Evolutionary conservation across 2,113 vertebrate genomes (phyloP).

Genomic region (Bubo bubo): DNA sequence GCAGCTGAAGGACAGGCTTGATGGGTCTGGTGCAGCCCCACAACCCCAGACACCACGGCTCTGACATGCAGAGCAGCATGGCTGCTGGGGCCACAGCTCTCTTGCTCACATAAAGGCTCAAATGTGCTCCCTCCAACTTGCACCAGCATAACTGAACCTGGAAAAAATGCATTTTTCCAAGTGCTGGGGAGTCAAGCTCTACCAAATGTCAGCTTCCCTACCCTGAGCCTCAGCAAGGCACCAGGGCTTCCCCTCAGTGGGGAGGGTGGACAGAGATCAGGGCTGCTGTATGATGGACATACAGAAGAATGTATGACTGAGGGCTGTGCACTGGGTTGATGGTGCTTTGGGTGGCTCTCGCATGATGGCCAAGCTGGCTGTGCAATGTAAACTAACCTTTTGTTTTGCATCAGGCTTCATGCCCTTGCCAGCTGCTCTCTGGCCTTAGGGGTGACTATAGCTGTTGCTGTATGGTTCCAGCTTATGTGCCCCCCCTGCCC

Average conservation of each 20-base stretch:
- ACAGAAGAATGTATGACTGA: background rate
- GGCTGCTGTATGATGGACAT: background rate
- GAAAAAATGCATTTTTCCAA: background rate
- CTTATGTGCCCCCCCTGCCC: fast-evolving
- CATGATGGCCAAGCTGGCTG: background rate
- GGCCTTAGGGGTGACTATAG: background rate
- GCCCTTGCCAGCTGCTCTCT: background rate
- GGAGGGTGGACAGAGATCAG: background rate
- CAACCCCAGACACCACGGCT: background rate
- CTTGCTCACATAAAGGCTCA: background rate
- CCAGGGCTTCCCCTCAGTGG: background rate
- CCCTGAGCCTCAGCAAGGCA: background rate
- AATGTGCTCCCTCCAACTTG: background rate
- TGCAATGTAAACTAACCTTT: background rate
- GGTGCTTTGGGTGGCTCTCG: background rate
- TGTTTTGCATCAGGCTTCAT: background rate
- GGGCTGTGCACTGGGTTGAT: fast-evolving
- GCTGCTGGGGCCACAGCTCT: background rate
- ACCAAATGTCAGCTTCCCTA: background rate
- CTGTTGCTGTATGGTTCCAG: background rate
- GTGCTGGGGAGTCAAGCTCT: background rate
- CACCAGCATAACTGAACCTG: background rate
- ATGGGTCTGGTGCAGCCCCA: background rate
- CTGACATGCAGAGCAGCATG: fast-evolving
- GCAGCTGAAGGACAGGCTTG: background rate